A percentile compares a stretch with the other conserved stretches of the same genome.
phyloP scores from a whole-genome alignment of 2,113 vertebrate genomes.

The Paradoxurus hermaphroditus region DNA sequence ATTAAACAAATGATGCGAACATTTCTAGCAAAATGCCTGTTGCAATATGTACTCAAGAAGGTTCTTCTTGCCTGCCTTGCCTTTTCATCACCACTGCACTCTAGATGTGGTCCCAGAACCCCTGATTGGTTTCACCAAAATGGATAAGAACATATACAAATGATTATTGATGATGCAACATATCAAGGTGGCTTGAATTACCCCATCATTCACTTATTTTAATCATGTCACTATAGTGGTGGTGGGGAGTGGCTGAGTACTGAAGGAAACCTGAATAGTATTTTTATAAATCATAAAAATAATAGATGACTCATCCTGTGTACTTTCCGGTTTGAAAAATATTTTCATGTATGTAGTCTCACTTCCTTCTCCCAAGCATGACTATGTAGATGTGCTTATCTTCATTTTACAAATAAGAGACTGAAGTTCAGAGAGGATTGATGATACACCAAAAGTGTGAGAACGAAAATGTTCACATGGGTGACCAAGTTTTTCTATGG shows the following conservation, averaged over 20 bases:
- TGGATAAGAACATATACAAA: not conserved
- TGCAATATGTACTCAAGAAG: not conserved
- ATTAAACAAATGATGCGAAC: not conserved
- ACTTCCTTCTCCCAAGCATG: not conserved
- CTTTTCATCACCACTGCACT: not conserved
- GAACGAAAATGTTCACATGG: not conserved
- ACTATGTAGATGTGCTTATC: not conserved
- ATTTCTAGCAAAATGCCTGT: not conserved
- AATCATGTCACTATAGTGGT: not conserved
- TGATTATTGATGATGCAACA: not conserved
- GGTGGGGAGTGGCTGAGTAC: not conserved
- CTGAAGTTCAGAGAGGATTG: not conserved
- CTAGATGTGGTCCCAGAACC: fast-evolving
- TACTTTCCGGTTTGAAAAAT: not conserved
- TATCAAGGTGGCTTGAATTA: not conserved
- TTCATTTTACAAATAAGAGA: not conserved
- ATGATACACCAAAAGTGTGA: not conserved
- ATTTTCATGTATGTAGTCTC: not conserved
- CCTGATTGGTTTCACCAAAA: not conserved
- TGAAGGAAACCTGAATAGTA: not conserved
- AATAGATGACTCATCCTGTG: not conserved
- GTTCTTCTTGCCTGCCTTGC: not conserved
- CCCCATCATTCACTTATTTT: not conserved
- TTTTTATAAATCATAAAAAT: not conserved
- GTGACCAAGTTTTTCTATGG: not conserved